phyloP scores from a whole-genome alignment of 2,113 vertebrate species.

The Phaetusa simplex region DNA sequence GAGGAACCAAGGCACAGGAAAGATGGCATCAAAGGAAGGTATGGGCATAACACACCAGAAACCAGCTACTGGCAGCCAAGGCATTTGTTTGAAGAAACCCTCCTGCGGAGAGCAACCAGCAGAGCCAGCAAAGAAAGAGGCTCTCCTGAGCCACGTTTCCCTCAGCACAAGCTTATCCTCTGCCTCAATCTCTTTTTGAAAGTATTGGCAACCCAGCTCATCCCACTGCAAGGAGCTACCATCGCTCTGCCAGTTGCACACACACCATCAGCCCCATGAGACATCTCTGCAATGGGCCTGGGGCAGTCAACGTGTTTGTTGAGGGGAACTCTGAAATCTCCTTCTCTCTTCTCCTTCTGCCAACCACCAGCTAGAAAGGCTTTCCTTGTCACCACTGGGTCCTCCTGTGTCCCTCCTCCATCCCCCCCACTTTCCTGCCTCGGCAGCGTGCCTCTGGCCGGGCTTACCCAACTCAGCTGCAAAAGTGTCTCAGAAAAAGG shows the following conservation, averaged over 20 bases:
- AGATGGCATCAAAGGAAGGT: background rate
- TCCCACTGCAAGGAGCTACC: too few relatives aligned
- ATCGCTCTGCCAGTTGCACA: too few relatives aligned
- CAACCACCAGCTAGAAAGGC: background rate
- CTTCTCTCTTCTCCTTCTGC: background rate
- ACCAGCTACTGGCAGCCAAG: background rate
- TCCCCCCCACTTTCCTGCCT: too few relatives aligned
- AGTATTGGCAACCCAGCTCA: fast-evolving
- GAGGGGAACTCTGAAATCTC: background rate
- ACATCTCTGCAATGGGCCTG: fast-evolving
- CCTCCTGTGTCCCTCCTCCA: background rate
- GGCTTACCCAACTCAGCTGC: background rate
- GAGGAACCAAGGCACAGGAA: background rate
- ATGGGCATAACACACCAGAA: background rate
- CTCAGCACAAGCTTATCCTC: background rate
- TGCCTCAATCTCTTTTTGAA: background rate
- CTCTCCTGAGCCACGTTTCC: background rate
- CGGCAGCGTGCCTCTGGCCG: fast-evolving
- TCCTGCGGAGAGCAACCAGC: background rate
- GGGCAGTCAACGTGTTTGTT: fast-evolving
- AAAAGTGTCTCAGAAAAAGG: background rate
- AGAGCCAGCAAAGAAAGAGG: background rate
- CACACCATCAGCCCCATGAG: fast-evolving
- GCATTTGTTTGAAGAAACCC: background rate
- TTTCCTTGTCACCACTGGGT: background rate